These are phyloP conservation scores for Cladopsammia gracilis DNA, from an alignment of 64 coral and sea anemone species.

Conservation along the genomic window DNA sequence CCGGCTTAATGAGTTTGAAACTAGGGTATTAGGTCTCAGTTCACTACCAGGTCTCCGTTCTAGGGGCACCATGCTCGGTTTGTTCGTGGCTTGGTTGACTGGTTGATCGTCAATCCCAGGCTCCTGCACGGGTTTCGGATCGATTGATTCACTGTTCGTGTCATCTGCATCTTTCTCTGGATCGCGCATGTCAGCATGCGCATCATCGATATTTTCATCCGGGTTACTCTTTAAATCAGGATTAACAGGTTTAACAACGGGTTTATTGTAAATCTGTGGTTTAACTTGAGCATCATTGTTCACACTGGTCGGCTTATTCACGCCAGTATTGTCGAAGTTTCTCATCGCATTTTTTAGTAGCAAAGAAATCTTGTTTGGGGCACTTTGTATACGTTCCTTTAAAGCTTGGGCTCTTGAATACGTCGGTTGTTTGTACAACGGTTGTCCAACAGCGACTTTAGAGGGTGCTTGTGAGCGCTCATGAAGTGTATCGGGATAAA, in stretches of 20 bases:
- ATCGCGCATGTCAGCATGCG: constrained; percentile 30
- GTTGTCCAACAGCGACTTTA: constrained; percentile 60
- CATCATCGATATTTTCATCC: constrained; percentile 12
- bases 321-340: not conserved
- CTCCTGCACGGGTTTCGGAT: not conserved
- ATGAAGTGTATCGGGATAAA: constrained; percentile 31
- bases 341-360: constrained; percentile 22
- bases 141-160: not conserved
- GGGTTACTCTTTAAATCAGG: not conserved
- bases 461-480: not conserved
- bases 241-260: not conserved
- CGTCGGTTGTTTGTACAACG: constrained; percentile 6
- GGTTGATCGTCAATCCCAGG: constrained; percentile 40
- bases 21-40: not conserved
- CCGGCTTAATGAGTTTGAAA: not conserved
- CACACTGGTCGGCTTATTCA: not conserved
- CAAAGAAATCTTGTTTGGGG: not conserved
- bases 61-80: not conserved
- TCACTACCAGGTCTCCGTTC: not conserved
- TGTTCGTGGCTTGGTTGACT: not conserved
- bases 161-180: constrained; percentile 13
- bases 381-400: not conserved
- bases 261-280: not conserved
- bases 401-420: not conserved
- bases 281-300: not conserved